phyloP scores from a whole-genome alignment of 2,888 invertebrate genomes.

The Mesoligia furuncula region DNA sequence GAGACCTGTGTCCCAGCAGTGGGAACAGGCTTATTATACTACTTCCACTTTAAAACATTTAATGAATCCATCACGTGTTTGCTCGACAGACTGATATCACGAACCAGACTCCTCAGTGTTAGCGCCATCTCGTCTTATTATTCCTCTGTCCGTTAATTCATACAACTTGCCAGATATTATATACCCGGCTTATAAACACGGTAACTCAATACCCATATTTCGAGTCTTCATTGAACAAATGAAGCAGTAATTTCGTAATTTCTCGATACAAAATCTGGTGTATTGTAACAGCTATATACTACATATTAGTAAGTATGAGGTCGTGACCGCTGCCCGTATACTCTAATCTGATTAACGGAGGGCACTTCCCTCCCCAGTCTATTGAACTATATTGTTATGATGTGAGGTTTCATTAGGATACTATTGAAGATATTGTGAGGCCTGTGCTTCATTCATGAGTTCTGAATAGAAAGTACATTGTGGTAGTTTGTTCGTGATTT shows the following conservation, averaged over 20 bases:
- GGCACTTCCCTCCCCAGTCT: constrained; percentile 64
- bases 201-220: constrained; percentile 48
- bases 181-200: not conserved
- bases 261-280: constrained; percentile 51
- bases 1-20: too few species aligned
- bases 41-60: not conserved
- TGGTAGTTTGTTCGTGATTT: not conserved
- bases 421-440: constrained; percentile 45
- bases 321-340: constrained; percentile 76
- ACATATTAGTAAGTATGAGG: constrained; percentile 58
- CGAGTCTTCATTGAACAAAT: constrained; percentile 46
- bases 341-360: constrained; percentile 75
- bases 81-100: not conserved
- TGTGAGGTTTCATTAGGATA: constrained; percentile 60
- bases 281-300: constrained; percentile 31
- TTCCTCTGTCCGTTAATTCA: not conserved
- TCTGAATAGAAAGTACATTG: constrained; percentile 6
- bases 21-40: too few species aligned
- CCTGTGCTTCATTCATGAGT: constrained; percentile 22
- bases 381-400: constrained; percentile 65
- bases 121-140: not conserved
- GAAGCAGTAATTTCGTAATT: constrained; percentile 36
- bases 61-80: not conserved
- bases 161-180: not conserved
- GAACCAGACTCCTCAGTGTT: not conserved